Base-by-base conservation (phyloP, 2,888 invertebrate genomes). In the Rambutsinella grinnellia region DNA sequence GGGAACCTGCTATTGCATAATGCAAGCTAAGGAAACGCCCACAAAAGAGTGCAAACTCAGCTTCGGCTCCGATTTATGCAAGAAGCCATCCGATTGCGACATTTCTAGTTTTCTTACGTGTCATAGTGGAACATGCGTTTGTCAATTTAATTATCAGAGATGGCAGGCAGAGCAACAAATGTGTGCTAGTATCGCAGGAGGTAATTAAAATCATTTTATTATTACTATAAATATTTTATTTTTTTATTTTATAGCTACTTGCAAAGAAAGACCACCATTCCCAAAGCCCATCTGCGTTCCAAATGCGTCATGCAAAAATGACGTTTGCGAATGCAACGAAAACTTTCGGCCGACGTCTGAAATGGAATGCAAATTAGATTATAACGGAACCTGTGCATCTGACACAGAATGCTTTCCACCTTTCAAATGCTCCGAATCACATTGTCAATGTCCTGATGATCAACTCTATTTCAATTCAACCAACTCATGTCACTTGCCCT, bases 1-100 rank as follows among this genome's bases (percentile, higher is more conserved):
- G 5, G 72, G 72, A 58, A 54, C 5, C 8, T 72, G 72, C 23
- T 28, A 36, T 24, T 72, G 72, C 21, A 58, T 36, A 26, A 0
- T 0, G 6, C 58, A 66, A 17, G 57, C 65, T 1, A 53, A 26
- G 26, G 46, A 65, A 26, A 19, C 10, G 6, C 0, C 13, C 15
- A 36, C 65, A 2, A 44, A 21, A 1, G n/a, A 57, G 3, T 71
- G 71, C 19, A 71, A 57, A 36, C 51, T 71, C 0, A 17, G 15
- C 0, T 44, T 49, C 51, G 71, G 57, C 3, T 63, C 63, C 0
- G 23, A 10, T 1, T 51, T 44, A 26, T 66, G 66, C 26, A 19
- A 44, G 26, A 15, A 5, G 1, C 57, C 46, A n/a, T 51, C 57
- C 1, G 24, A 72, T 13, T 76, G 76, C 28, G 49, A 70, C 19